Conservation (phyloP, 2,113 vertebrate genomes). For the Vidua chalybeata region DNA sequence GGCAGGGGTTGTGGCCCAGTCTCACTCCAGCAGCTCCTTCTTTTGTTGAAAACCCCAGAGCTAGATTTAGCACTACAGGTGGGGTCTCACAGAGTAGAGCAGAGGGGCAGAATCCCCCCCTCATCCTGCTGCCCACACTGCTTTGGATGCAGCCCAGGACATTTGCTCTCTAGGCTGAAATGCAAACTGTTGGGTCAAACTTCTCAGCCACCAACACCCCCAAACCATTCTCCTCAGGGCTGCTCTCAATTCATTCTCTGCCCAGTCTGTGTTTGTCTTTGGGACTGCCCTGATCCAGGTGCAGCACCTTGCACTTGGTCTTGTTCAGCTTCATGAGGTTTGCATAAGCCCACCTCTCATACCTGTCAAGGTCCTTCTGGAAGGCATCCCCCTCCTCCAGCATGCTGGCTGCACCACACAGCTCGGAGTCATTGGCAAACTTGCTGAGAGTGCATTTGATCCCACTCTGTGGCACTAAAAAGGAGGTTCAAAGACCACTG, state of each 20-base stretch:
- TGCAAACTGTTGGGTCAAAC: background rate
- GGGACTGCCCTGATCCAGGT: background rate
- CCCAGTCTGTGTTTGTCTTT: background rate
- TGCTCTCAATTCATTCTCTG: background rate
- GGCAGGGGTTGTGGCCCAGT: background rate
- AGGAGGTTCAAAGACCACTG: background rate
- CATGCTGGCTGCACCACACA: background rate
- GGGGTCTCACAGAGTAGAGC: background rate
- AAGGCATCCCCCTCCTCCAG: background rate
- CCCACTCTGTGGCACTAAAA: background rate
- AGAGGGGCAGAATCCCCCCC: background rate
- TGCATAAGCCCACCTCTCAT: background rate
- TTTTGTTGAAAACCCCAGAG: background rate
- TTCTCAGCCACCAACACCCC: background rate
- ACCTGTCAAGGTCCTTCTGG: background rate
- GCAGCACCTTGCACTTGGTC: background rate
- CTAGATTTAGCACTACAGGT: background rate
- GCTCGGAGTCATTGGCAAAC: background rate
- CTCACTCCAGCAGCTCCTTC: background rate
- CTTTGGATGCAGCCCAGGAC: background rate
- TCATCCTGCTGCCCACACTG: rapidly evolving
- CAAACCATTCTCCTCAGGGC: background rate
- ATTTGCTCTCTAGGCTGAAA: background rate
- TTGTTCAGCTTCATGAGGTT: background rate
- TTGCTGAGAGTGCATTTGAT: rapidly evolving